Percentiles rank a stretch among this genome's conserved stretches.
phyloP scores from a whole-genome alignment of 2,113 vertebrate species.

The Carassius auratus region DNA sequence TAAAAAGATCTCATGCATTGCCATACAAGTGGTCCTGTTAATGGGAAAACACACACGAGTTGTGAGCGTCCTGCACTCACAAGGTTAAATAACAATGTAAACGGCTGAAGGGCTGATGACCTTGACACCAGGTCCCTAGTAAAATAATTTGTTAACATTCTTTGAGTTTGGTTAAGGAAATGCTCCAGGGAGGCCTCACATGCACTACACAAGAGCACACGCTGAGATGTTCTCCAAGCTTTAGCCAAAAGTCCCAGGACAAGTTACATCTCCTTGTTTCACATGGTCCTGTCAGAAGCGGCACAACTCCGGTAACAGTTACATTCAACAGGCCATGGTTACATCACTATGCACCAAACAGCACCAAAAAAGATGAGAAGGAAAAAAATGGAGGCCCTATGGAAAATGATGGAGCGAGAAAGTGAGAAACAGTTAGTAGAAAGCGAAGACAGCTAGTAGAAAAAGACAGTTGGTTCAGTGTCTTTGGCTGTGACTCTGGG shows the following conservation, averaged over 20 bases:
- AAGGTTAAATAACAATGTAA: slow-evolving; percentile 21
- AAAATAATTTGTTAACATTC: slow-evolving; percentile 21
- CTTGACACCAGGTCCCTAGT: slow-evolving; percentile 33
- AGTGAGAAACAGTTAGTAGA: slow-evolving; percentile 30
- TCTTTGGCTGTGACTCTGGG: slow-evolving; percentile 65
- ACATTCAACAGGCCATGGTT: neutral
- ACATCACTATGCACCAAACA: neutral
- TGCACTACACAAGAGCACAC: neutral
- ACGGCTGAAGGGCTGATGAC: slow-evolving; percentile 40
- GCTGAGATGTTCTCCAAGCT: slow-evolving; percentile 27
- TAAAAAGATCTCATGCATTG: neutral
- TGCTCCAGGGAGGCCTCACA: slow-evolving; percentile 11
- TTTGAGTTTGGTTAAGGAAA: slow-evolving; percentile 36
- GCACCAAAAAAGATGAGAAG: neutral
- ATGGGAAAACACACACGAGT: neutral
- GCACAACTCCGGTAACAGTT: neutral
- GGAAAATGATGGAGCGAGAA: slow-evolving; percentile 21
- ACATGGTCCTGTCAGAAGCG: neutral
- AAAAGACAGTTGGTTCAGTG: slow-evolving; percentile 58
- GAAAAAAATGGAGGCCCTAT: neutral
- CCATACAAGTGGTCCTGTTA: slow-evolving; percentile 17
- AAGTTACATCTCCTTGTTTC: neutral
- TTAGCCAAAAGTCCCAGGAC: slow-evolving; percentile 14
- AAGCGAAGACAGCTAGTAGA: slow-evolving; percentile 39
- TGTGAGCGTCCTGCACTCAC: neutral